These are phyloP conservation scores for Dryoscopus gambensis DNA, from an alignment of 2,113 vertebrate genomes.

Conservation along the genomic window DNA sequence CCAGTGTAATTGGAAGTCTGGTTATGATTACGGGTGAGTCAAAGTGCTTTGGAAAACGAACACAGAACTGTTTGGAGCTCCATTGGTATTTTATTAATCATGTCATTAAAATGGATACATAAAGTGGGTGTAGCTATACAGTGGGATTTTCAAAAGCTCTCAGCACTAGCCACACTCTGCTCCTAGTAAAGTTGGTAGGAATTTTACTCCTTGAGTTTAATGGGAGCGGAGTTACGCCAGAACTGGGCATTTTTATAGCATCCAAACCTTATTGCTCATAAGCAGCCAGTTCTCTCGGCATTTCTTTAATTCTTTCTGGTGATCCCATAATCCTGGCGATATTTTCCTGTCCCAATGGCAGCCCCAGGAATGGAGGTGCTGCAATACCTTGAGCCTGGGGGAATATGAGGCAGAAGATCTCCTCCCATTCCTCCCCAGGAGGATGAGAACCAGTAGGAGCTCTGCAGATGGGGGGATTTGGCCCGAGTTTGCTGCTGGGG, in stretches of 20 bases:
- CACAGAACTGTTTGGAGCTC: constrained; percentile 51
- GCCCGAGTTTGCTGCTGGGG: background rate
- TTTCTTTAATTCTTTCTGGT: constrained; percentile 7
- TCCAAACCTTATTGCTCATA: background rate
- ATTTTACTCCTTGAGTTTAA: constrained; percentile 12
- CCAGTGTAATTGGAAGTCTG: constrained; percentile 42
- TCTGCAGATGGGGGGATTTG: background rate
- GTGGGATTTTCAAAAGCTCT: constrained; percentile 50
- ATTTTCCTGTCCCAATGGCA: background rate
- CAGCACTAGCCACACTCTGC: background rate
- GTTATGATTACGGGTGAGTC: constrained; percentile 53
- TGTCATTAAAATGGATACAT: constrained; percentile 34
- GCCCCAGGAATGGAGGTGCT: background rate
- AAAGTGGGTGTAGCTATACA: constrained; percentile 20
- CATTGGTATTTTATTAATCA: constrained; percentile 53
- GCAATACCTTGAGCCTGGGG: background rate
- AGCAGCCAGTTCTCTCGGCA: background rate
- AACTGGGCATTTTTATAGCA: background rate
- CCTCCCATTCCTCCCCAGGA: rapidly evolving
- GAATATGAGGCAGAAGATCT: background rate
- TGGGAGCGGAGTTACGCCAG: background rate
- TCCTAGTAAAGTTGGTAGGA: background rate
- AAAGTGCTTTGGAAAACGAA: constrained; percentile 51
- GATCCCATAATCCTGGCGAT: background rate
- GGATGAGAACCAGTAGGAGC: rapidly evolving